Percentiles rank a stretch among this genome's conserved stretches.
phyloP scores from a whole-genome alignment of 1,140 invertebrate genomes.

The Wiebesia pumilae region DNA sequence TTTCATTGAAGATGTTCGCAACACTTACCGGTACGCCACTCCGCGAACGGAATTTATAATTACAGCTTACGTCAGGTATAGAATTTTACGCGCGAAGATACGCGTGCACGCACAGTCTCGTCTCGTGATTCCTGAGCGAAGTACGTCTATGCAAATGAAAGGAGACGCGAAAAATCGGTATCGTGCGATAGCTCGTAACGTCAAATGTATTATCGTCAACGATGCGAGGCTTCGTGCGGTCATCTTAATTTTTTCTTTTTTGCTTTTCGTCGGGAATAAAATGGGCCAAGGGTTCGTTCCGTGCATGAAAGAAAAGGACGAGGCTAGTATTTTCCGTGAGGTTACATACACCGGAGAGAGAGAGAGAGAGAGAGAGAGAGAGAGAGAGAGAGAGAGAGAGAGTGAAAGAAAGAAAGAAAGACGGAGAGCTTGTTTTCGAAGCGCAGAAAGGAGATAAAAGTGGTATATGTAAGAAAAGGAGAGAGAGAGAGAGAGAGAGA shows the following conservation, averaged over 20 bases:
- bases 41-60: not conserved
- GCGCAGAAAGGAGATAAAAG: constrained; percentile 28
- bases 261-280: not conserved
- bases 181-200: too few species aligned
- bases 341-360: not conserved
- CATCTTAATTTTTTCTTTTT: not conserved
- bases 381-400: not conserved
- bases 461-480: constrained; percentile 7
- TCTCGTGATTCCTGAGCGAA: too few species aligned
- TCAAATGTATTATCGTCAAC: too few species aligned
- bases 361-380: not conserved
- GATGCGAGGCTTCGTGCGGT: not conserved
- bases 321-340: constrained; percentile 9
- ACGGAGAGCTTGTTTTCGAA: constrained; percentile 11
- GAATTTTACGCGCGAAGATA: too few species aligned
- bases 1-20: not conserved
- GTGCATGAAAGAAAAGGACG: constrained; percentile 6
- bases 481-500: constrained; percentile 39
- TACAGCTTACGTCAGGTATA: too few species aligned
- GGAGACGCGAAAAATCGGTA: not conserved
- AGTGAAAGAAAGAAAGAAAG: not conserved
- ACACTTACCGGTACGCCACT: not conserved
- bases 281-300: constrained; percentile 17
- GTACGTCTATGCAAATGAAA: too few species aligned
- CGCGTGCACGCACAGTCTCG: too few species aligned